phyloP scores from a whole-genome alignment of 53 echinoderm and acorn worm genomes.

The Echinarachnius parma region DNA sequence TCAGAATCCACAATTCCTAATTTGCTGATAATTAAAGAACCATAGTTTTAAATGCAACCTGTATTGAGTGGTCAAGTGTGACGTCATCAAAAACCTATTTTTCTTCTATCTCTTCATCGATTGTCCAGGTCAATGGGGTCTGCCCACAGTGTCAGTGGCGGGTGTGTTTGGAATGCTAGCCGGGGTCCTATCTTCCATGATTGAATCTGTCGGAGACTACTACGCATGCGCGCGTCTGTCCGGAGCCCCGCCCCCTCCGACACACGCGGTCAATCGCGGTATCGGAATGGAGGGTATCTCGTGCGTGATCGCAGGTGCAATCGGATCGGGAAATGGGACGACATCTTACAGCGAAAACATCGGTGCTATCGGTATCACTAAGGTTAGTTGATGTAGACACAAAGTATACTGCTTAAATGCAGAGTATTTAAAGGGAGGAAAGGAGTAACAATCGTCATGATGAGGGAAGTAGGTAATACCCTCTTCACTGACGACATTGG shows the following conservation, averaged over 20 bases:
- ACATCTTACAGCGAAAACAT: conserved; percentile 80
- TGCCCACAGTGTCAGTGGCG: conserved; percentile 65
- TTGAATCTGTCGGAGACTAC: conserved; percentile 85
- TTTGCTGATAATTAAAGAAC: too few relatives aligned
- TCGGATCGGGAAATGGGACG: conserved; percentile 67
- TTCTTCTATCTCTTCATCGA: too few relatives aligned
- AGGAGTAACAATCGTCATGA: too few relatives aligned
- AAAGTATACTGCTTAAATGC: too few relatives aligned
- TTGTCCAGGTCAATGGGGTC: conserved; percentile 90
- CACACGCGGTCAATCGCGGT: conserved; percentile 61
- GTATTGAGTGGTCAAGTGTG: too few relatives aligned
- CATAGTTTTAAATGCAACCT: too few relatives aligned
- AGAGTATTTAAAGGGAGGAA: too few relatives aligned
- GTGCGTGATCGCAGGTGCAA: conserved; percentile 58
- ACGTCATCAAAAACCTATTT: too few relatives aligned
- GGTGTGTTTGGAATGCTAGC: conserved; percentile 73
- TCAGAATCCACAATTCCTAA: too few relatives aligned
- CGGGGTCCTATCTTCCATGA: conserved; percentile 76
- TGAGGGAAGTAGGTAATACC: too few relatives aligned
- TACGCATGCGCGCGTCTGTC: conserved; percentile 81
- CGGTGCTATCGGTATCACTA: conserved; percentile 89
- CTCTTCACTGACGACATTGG: too few relatives aligned
- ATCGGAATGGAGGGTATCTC: conserved; percentile 59
- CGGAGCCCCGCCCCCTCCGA: conserved; percentile 78
- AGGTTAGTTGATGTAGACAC: too few relatives aligned